Evolutionary conservation across 2,797 vertebrate genomes (phyloP).

Genomic region (Manis javanica): DNA sequence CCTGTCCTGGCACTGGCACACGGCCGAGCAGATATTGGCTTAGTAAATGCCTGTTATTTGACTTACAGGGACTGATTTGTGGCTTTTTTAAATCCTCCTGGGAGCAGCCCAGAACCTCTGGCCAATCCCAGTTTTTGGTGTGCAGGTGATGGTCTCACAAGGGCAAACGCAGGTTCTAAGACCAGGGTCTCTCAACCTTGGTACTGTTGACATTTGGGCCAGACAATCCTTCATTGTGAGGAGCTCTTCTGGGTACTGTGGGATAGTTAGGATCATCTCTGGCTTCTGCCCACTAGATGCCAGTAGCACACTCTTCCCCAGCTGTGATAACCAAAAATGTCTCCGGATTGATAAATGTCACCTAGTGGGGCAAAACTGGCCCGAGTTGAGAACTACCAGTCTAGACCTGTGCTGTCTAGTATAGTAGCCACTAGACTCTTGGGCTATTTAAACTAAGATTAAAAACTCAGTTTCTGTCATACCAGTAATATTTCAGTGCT

Average conservation of each 20-base stretch:
- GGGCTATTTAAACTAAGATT: conserved; percentile 3
- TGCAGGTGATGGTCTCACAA: neutral
- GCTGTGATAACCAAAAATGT: neutral
- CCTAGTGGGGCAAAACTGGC: neutral
- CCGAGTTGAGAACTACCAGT: neutral
- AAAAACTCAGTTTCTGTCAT: conserved; percentile 35
- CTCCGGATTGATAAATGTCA: conserved; percentile 31
- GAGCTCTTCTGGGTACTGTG: neutral
- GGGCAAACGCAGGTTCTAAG: neutral
- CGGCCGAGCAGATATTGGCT: neutral
- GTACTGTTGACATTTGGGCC: neutral
- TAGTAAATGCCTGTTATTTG: neutral
- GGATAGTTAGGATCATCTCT: neutral
- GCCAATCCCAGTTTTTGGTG: neutral
- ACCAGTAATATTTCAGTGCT: neutral
- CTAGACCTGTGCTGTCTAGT: neutral
- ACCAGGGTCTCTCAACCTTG: neutral
- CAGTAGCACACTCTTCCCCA: neutral
- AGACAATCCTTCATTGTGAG: neutral
- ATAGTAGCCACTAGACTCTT: neutral
- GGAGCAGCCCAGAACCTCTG: neutral
- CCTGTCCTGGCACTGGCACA: neutral
- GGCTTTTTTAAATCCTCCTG: neutral
- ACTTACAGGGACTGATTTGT: neutral
- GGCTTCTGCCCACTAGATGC: neutral